Percentiles rank a stretch among this genome's conserved stretches.
These are phyloP conservation scores for Phylloscopus trochiloides DNA, from an alignment of 2,113 vertebrate species.

Conservation along the genomic window DNA sequence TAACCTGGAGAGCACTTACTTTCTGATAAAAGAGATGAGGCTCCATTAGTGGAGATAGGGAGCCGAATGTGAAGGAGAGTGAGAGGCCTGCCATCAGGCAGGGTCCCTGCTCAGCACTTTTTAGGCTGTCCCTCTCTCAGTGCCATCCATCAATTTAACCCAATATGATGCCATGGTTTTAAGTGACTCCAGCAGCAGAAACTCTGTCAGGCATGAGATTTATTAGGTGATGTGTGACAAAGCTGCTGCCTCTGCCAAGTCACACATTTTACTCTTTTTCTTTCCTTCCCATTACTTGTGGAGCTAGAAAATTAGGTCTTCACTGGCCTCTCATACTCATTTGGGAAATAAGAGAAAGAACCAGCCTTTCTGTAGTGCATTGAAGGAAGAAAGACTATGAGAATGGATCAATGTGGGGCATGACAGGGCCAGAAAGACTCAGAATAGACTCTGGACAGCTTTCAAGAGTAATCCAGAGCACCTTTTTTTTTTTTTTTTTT, in stretches of 20 bases:
- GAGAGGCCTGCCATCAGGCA: neutral
- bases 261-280: neutral
- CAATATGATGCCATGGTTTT: neutral
- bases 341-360: neutral
- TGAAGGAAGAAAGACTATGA: neutral
- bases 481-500: neutral
- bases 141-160: constrained; percentile 61
- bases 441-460: neutral
- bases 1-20: neutral
- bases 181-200: constrained; percentile 40
- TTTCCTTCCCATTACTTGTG: neutral
- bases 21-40: constrained; percentile 7
- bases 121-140: neutral
- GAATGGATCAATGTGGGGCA: neutral
- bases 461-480: neutral
- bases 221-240: neutral
- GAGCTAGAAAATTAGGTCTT: neutral
- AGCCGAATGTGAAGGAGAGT: neutral
- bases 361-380: neutral
- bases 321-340: neutral
- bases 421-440: neutral
- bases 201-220: constrained; percentile 46
- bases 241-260: constrained; percentile 5
- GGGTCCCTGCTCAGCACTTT: neutral
- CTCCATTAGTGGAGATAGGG: neutral